A percentile compares a stretch with the other conserved stretches of the same genome.
Conservation (phyloP, 2,888 invertebrate genomes). For the Drosophila engyochracea region DNA sequence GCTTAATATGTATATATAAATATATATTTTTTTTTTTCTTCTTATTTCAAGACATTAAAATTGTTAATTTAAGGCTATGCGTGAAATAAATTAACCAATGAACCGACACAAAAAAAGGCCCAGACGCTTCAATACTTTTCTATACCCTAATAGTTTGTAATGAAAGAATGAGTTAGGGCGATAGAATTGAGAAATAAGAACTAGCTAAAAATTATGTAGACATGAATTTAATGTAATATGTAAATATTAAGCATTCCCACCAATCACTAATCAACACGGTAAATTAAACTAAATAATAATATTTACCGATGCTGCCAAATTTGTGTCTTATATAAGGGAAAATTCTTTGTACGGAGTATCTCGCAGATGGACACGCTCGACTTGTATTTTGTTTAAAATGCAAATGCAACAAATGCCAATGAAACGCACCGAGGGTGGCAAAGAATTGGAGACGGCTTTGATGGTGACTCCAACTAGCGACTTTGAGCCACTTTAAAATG, state of each 20-base stretch:
- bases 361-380: not conserved
- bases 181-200: not conserved
- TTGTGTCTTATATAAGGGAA: not conserved
- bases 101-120: constrained; percentile 38
- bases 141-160: constrained; percentile 27
- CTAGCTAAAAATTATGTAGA: not conserved
- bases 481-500: constrained; percentile 61
- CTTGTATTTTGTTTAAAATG: constrained; percentile 40
- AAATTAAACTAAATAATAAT: not conserved
- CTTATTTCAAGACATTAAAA: constrained; percentile 64
- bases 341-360: constrained; percentile 3
- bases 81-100: constrained; percentile 78
- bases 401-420: constrained; percentile 50
- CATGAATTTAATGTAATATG: not conserved
- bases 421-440: constrained; percentile 51
- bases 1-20: constrained; percentile 13
- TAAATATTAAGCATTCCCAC: not conserved
- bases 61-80: constrained; percentile 76
- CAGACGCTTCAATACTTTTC: constrained; percentile 24
- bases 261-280: not conserved
- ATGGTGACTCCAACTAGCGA: constrained; percentile 26
- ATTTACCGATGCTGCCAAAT: not conserved
- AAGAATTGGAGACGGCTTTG: constrained; percentile 18
- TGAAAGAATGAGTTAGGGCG: not conserved
- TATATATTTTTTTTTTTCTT: constrained; percentile 14